Evolutionary conservation across 1,140 invertebrate species (phyloP), one percentile per base, ranked within the genome.

Genomic region (Aphaenogaster ashmeadi): DNA sequence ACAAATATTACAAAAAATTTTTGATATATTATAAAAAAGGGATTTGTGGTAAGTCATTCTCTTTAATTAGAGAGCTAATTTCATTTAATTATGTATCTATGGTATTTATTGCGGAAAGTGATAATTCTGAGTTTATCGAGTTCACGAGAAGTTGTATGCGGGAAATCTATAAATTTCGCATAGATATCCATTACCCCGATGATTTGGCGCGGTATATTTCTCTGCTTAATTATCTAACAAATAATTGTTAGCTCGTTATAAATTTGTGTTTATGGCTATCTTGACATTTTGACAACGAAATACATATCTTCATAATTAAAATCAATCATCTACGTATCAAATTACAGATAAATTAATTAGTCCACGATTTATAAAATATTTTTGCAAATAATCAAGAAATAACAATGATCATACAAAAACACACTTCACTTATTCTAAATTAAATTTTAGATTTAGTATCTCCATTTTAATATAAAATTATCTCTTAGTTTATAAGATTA

Each of bases 111-210:
- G 81, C 21, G 21, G 52, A 72, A 56, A 44, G 6, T 7, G 69
- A 83, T 83, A 58, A 81, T 71, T 69, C 33, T 18, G 47, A 52
- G 60, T 52, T 79, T 66, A 52, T 79, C 44, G 60, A 47, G 4
- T 56, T 54, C 0, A 36, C 18, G 18, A 18, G 33, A 66, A 81
- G 7, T 71, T n/a, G 33, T 7, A 81, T 56, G 36, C 21, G 41
- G 15, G 9, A 21, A 5, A 58, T 71, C 36, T 44, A 81, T 81
- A 71, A 81, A 83, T 83, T 58, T 58, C 15, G 60, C 60, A 79
- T 79, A 66, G 15, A 44, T 64, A 64, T 78, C 56, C 21, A 44
- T 60, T 62, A 78, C 13, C 18, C 44, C 9, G 38, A 78, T 78
- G 41, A 78, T 60, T 33, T 62, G 5, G 8, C 15, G 8, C 21